These are phyloP conservation scores for Tinamus major DNA, from an alignment of 2,797 vertebrate species.

Conservation along the genomic window DNA sequence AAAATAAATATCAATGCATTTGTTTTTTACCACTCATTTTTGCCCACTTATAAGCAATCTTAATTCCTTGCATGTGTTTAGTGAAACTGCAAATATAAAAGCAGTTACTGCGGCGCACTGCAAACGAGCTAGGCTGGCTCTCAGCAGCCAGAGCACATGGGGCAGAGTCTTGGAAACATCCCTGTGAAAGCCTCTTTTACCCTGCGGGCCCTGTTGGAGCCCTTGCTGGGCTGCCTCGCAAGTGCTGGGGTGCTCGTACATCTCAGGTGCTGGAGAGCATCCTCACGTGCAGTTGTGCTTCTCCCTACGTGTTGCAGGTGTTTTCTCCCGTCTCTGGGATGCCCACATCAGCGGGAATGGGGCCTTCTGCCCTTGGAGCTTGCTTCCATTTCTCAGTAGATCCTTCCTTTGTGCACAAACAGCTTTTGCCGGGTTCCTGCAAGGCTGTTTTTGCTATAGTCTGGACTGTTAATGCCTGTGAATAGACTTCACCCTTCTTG, in stretches of 20 bases:
- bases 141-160: neutral
- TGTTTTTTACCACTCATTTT: neutral
- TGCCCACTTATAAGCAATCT: neutral
- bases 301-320: neutral
- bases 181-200: neutral
- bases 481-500: neutral
- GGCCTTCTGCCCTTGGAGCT: neutral
- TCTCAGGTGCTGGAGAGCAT: neutral
- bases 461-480: neutral
- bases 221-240: slow-evolving; percentile 24
- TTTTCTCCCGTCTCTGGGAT: neutral
- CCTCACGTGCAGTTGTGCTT: neutral
- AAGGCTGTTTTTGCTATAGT: neutral
- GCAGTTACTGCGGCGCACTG: neutral
- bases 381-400: neutral
- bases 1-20: neutral
- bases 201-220: neutral
- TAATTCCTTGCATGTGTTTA: neutral
- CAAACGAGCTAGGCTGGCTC: neutral
- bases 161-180: neutral
- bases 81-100: neutral
- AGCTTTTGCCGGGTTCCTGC: neutral
- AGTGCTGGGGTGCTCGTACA: no score
- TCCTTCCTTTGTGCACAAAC: neutral
- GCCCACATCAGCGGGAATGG: neutral